A percentile compares a stretch with the other conserved stretches of the same genome.
These are phyloP conservation scores for Triops longicaudatus DNA, from an alignment of 1,140 invertebrate genomes.

Conservation along the genomic window DNA sequence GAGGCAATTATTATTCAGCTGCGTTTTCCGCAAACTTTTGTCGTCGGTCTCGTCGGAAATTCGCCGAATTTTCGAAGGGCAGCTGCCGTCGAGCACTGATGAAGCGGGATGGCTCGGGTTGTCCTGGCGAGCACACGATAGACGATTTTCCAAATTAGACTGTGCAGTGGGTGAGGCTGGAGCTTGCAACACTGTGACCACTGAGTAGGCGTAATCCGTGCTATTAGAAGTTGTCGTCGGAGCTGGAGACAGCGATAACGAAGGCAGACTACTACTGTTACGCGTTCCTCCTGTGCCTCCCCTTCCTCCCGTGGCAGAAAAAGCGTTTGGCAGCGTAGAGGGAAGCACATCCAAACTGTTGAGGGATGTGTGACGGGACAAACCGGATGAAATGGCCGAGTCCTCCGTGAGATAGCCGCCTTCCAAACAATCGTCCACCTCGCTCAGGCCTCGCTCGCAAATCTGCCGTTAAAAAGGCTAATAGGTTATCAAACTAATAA, in stretches of 20 bases:
- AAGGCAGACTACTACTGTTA: background rate
- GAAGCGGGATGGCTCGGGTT: background rate
- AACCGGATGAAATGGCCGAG: constrained; percentile 27
- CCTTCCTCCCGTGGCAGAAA: background rate
- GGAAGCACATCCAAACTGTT: constrained; percentile 21
- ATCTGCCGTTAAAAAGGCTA: background rate
- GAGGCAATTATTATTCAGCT: background rate
- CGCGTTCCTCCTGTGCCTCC: background rate
- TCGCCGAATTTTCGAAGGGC: background rate
- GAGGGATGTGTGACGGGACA: constrained; percentile 25
- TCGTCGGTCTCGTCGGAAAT: background rate
- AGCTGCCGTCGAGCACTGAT: background rate
- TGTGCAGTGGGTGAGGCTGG: background rate
- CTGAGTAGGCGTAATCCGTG: constrained; percentile 8
- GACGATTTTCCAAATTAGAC: background rate
- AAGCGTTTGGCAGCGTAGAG: background rate
- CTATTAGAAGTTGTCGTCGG: constrained; percentile 3
- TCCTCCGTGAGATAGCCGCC: constrained; percentile 26
- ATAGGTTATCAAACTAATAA: no score
- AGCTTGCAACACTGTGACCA: background rate
- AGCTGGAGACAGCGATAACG: background rate
- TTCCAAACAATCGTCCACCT: background rate
- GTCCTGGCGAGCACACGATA: background rate
- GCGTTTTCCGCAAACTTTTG: background rate
- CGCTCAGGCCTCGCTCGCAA: background rate